Evolutionary conservation across 53 echinoderm and acorn worm genomes (phyloP), one percentile per base, ranked within the genome.

Genomic region (Paracentrotus lividus): DNA sequence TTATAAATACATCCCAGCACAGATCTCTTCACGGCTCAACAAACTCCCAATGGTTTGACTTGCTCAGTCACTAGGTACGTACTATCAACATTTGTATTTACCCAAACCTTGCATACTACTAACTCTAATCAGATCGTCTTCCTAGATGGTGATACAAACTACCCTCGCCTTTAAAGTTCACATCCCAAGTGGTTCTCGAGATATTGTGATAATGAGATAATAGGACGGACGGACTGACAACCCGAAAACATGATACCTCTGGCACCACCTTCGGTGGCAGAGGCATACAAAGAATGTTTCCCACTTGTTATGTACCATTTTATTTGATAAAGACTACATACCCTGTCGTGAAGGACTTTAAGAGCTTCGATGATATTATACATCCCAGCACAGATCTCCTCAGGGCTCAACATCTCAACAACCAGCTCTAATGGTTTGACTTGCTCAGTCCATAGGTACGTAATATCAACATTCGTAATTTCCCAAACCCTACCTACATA

Each of bases 331-430:
- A 66, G 43, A 81, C 3, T 27, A 23, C 94, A 86, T 88, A 99
- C 99, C 96, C 96, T 97, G 44, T 97, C 96, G 93, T 99, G 99
- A 10, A 99, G 96, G 52, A 99, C 97, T 49, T 95, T 95, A 2
- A 99, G 94, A 8, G 99, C 99, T 88, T 99, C 99, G 8, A 95
- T 96, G 16, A 99, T 68, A 34, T 99, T 99, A 85, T 95, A 97
- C 91, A 99, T 92, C 6, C 99, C 99, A 32, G 97, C 97, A 60
- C 99, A 99, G 32, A 99, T 99, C 90, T 99, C 99, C 86, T 99
- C 99, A 4, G 99, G 97, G 18, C 96, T 99, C 4, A 99, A 92
- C 49, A 58, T 99, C 69, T 97, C 99, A 40, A 99, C 65, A 14
- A 96, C 96, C 42, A 99, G 88, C 87, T 99, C 99, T 59, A 99